phyloP scores from a whole-genome alignment of 2,888 invertebrate genomes.

The Notodonta ziczac region DNA sequence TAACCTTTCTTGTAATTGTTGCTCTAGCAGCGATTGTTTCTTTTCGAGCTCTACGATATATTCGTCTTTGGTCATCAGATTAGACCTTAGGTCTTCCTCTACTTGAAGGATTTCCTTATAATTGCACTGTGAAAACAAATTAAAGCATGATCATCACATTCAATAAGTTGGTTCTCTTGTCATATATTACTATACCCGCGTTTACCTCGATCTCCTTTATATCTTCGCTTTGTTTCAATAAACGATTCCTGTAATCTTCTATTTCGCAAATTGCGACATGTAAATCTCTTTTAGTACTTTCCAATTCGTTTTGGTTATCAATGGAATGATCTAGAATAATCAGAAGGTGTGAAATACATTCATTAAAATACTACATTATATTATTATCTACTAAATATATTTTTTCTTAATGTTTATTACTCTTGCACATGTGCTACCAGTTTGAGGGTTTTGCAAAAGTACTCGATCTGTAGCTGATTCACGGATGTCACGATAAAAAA shows the following conservation, averaged over 20 bases:
- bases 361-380: no score
- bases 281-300: conserved; percentile 49
- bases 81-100: conserved; percentile 49
- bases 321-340: conserved; percentile 37
- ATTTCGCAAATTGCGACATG: conserved; percentile 50
- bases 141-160: no score
- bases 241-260: conserved; percentile 47
- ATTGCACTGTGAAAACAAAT: conserved; percentile 19
- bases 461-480: no score
- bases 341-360: conserved; percentile 5
- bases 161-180: background rate
- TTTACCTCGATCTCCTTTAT: conserved; percentile 61
- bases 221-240: conserved; percentile 49
- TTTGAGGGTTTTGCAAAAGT: no score
- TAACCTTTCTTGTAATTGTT: conserved; percentile 62
- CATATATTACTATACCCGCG: background rate
- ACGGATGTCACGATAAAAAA: no score
- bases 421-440: no score
- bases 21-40: conserved; percentile 51
- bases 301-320: conserved; percentile 44
- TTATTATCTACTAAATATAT: no score
- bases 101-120: conserved; percentile 48
- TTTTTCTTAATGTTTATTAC: no score
- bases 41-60: conserved; percentile 59
- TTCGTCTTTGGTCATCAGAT: conserved; percentile 56